These are phyloP conservation scores for Camponotus pennsylvanicus DNA, from an alignment of 1,140 invertebrate species.

Conservation along the genomic window DNA sequence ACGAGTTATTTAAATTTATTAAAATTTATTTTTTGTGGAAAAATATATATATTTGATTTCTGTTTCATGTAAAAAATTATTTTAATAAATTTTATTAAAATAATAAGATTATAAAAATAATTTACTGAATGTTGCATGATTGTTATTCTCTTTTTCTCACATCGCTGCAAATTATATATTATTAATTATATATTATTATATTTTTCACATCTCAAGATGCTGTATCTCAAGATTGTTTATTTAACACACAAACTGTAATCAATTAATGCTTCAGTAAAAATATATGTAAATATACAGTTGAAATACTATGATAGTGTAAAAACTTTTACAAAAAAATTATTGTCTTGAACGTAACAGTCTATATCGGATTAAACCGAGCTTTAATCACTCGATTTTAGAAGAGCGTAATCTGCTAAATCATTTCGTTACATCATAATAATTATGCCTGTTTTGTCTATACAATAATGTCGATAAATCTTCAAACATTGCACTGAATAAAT, in stretches of 20 bases:
- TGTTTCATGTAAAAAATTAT: constrained; percentile 3
- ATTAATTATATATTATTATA: too few species aligned
- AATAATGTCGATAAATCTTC: constrained; percentile 21
- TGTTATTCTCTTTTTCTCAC: background rate
- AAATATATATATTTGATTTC: constrained; percentile 3
- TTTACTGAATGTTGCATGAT: background rate
- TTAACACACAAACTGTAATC: background rate
- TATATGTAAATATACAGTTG: background rate
- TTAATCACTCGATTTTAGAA: background rate
- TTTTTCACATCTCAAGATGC: background rate
- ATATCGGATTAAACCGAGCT: background rate
- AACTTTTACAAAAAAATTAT: constrained; percentile 12
- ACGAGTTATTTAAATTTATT: background rate
- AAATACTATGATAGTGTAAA: background rate
- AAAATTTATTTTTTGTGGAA: background rate
- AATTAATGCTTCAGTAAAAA: background rate
- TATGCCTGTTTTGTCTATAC: background rate
- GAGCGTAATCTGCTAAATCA: constrained; percentile 10
- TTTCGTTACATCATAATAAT: constrained; percentile 53
- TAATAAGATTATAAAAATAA: constrained; percentile 12
- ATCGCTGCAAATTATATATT: too few species aligned
- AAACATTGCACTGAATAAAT: constrained; percentile 23
- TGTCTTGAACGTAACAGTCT: constrained; percentile 25
- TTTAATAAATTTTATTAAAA: constrained; percentile 18
- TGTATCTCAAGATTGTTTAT: background rate